Evolutionary conservation across 2,113 vertebrate genomes (phyloP).

Genomic region (Rhagologus leucostigma): DNA sequence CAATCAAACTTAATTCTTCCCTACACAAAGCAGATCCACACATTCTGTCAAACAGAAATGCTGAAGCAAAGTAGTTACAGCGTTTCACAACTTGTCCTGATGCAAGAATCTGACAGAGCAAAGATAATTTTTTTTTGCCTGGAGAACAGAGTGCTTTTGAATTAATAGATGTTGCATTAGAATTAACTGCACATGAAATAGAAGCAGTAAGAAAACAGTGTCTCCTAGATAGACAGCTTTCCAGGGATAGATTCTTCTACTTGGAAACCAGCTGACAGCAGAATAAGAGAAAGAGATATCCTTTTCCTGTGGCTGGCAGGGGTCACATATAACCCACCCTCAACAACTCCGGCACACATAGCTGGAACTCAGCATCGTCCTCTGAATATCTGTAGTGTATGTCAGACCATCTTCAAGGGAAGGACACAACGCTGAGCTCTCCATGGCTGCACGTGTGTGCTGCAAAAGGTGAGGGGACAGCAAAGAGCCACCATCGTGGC

Average conservation of each 20-base stretch:
- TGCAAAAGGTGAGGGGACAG: background rate
- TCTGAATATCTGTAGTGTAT: rapidly evolving
- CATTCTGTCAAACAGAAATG: background rate
- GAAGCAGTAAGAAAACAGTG: background rate
- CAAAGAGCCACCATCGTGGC: background rate
- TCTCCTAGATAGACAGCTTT: background rate
- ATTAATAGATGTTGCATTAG: conserved; percentile 56
- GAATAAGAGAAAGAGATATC: background rate
- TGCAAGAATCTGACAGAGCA: conserved; percentile 29
- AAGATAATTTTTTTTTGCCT: conserved; percentile 19
- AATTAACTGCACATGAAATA: conserved; percentile 54
- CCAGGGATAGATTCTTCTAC: background rate
- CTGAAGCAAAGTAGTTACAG: conserved; percentile 5
- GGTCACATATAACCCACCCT: background rate
- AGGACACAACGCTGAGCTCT: background rate
- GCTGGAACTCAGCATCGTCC: background rate
- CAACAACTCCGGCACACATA: background rate
- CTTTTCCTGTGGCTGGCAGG: background rate
- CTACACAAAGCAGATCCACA: conserved; percentile 17
- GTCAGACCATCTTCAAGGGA: rapidly evolving
- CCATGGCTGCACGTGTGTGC: rapidly evolving
- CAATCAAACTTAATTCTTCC: conserved; percentile 23
- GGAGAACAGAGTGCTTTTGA: conserved; percentile 32
- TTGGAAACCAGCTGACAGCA: background rate
- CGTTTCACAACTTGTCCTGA: conserved; percentile 19